Percentiles rank a stretch among this genome's conserved stretches.
Evolutionary conservation across 2,888 invertebrate species (phyloP).

Genomic region (Limnephilus auricula): DNA sequence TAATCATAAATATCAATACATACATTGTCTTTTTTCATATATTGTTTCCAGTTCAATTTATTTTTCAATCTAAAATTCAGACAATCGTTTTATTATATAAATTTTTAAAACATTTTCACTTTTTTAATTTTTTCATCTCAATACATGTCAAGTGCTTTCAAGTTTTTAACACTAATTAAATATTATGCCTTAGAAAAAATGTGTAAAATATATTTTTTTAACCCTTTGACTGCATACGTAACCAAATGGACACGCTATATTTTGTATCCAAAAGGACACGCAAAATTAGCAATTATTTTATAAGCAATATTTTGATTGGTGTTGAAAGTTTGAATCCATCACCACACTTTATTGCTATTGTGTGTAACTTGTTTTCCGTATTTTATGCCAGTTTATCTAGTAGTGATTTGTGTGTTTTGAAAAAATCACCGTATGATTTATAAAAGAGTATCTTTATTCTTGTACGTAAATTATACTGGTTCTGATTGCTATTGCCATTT

Average conservation of each 20-base stretch:
- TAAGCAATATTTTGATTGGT: neutral
- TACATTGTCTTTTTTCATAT: neutral
- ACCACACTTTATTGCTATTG: neutral
- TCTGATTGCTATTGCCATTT: constrained; percentile 73
- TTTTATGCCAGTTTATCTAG: neutral
- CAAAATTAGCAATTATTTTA: neutral
- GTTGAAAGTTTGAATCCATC: neutral
- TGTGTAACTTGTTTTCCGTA: neutral
- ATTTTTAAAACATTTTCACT: neutral
- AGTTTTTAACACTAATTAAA: neutral
- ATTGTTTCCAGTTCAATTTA: neutral
- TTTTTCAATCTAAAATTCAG: neutral
- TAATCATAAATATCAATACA: neutral
- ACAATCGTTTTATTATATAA: neutral
- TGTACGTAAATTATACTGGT: constrained; percentile 78
- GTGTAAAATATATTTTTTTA: neutral
- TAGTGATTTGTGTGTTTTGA: constrained; percentile 8
- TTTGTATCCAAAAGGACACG: neutral
- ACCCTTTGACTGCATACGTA: neutral
- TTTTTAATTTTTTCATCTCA: neutral
- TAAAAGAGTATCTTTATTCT: constrained; percentile 70
- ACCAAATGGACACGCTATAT: neutral
- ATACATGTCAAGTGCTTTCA: neutral
- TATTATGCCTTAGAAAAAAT: neutral
- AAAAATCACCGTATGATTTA: constrained; percentile 79